Percentiles rank a stretch among this genome's conserved stretches.
These are phyloP conservation scores for Parazoanthus atlanticus DNA, from an alignment of 92 coral and sea anemone genomes.

Conservation along the genomic window DNA sequence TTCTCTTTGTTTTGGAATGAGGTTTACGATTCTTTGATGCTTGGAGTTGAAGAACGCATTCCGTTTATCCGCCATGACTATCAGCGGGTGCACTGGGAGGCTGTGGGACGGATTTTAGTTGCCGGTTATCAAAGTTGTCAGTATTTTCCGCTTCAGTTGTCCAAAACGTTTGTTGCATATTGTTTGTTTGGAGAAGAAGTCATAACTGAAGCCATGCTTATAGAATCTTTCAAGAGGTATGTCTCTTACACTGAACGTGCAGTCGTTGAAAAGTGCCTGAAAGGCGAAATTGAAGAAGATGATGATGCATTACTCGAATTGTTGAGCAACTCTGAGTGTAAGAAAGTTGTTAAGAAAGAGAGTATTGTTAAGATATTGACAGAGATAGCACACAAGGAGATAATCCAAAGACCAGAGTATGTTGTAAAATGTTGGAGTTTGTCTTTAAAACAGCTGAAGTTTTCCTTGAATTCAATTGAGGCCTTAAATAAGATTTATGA, in stretches of 20 bases:
- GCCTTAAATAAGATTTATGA: conserved; percentile 25
- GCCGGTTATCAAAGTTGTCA: conserved; percentile 38
- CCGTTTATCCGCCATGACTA: conserved; percentile 53
- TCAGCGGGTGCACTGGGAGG: conserved; percentile 48
- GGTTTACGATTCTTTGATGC: conserved; percentile 35
- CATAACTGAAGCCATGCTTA: conserved; percentile 22
- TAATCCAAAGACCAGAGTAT: conserved; percentile 40
- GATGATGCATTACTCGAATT: conserved; percentile 41
- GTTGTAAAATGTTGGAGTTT: conserved; percentile 31
- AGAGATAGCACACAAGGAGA: conserved; percentile 46
- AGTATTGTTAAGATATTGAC: conserved; percentile 7
- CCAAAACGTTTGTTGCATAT: conserved; percentile 44
- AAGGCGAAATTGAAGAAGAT: conserved; percentile 45
- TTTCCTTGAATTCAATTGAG: not conserved
- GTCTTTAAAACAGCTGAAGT: conserved; percentile 6
- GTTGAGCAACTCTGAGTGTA: conserved; percentile 28
- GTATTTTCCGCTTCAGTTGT: conserved; percentile 44
- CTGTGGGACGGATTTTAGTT: conserved; percentile 49
- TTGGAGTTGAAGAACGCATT: conserved; percentile 29
- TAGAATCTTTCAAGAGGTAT: conserved; percentile 43
- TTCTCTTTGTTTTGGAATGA: conserved; percentile 32
- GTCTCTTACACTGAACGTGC: conserved; percentile 55
- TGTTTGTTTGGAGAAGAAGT: conserved; percentile 47
- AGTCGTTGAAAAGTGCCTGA: conserved; percentile 41
- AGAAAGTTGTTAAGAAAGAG: conserved; percentile 27